These are phyloP conservation scores for Scotopteryx bipunctaria DNA, from an alignment of 2,888 invertebrate genomes.

Conservation along the genomic window DNA sequence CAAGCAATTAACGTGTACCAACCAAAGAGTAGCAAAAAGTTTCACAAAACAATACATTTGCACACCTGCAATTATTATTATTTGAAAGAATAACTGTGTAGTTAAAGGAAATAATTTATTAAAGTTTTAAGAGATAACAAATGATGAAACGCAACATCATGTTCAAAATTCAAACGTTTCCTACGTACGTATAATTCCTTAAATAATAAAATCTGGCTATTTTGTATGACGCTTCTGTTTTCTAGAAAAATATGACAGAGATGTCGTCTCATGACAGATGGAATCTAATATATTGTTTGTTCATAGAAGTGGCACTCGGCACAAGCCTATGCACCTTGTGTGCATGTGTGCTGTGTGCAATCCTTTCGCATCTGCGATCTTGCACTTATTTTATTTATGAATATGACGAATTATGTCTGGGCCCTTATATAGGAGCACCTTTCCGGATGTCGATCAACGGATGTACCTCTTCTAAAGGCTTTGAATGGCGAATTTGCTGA, in stretches of 20 bases:
- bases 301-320: constrained; percentile 62
- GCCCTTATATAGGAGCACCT: constrained; percentile 77
- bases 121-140: too few relatives aligned
- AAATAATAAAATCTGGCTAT: too few relatives aligned
- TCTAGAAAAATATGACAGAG: neutral
- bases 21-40: constrained; percentile 1
- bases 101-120: too few relatives aligned
- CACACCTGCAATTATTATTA: neutral
- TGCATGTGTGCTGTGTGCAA: constrained; percentile 74
- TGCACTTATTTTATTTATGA: constrained; percentile 80
- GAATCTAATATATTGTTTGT: constrained; percentile 56
- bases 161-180: too few relatives aligned
- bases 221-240: too few relatives aligned
- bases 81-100: too few relatives aligned
- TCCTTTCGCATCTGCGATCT: constrained; percentile 77
- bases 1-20: constrained; percentile 15
- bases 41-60: neutral
- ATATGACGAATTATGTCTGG: constrained; percentile 79
- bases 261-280: constrained; percentile 56
- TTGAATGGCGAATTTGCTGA: constrained; percentile 49
- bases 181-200: too few relatives aligned
- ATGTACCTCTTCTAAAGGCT: constrained; percentile 61
- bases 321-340: constrained; percentile 80
- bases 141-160: too few relatives aligned
- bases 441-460: constrained; percentile 78